phyloP scores from a whole-genome alignment of 2,113 vertebrate genomes.

The Addax nasomaculatus region DNA sequence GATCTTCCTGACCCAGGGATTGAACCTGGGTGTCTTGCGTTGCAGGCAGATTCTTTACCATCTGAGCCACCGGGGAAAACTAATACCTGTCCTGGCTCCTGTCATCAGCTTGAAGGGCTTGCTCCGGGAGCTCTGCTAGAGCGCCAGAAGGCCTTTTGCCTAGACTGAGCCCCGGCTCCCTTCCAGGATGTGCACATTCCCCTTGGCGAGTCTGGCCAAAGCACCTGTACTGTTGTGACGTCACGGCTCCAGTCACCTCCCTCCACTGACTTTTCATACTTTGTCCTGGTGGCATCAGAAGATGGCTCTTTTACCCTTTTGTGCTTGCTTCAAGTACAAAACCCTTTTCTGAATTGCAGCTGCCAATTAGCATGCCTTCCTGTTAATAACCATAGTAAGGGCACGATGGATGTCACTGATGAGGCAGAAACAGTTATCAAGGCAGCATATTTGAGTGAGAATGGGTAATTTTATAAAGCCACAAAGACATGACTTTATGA shows the following conservation, averaged over 20 bases:
- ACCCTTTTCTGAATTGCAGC: neutral
- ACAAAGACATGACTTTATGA: neutral
- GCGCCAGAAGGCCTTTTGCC: neutral
- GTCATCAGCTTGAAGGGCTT: neutral
- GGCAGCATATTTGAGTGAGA: neutral
- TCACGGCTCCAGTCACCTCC: neutral
- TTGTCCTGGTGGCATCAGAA: neutral
- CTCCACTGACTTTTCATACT: neutral
- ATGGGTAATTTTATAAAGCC: neutral
- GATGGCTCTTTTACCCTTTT: neutral
- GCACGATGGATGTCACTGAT: neutral
- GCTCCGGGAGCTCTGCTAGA: neutral
- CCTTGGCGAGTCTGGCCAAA: neutral
- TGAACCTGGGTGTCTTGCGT: neutral
- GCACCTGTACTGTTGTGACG: fast-evolving
- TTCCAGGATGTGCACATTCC: neutral
- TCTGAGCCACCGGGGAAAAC: neutral
- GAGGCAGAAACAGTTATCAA: neutral
- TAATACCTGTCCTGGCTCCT: neutral
- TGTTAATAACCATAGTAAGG: neutral
- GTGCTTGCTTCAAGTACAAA: neutral
- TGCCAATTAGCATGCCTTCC: neutral
- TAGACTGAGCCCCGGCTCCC: neutral
- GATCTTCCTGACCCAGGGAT: neutral
- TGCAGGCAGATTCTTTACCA: neutral